Conservation (phyloP, 2,797 vertebrate species). For the Harpagifer antarcticus region DNA sequence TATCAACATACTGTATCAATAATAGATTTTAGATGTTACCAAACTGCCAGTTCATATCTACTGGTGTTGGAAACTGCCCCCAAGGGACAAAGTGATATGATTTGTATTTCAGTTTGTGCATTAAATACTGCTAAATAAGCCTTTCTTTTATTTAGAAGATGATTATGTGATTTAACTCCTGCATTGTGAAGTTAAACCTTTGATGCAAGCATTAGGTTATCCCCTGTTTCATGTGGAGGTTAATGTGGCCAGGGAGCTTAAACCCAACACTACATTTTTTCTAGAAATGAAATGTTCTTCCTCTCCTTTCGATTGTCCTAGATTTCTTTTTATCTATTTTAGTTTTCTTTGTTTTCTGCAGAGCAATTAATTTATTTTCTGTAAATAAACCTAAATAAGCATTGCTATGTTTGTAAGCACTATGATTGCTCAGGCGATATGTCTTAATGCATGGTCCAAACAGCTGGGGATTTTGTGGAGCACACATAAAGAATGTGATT, state of each 20-base stretch:
- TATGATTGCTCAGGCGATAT: slow-evolving; percentile 42
- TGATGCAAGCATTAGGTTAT: slow-evolving; percentile 3
- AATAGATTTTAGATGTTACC: background rate
- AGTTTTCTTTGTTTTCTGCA: slow-evolving; percentile 23
- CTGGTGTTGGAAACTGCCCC: no score
- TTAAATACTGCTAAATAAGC: background rate
- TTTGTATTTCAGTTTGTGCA: no score
- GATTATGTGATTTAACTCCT: slow-evolving; percentile 7
- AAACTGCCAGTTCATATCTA: background rate
- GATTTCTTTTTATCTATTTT: slow-evolving; percentile 9
- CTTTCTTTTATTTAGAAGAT: background rate
- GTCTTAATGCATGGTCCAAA: slow-evolving; percentile 36
- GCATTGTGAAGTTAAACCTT: background rate
- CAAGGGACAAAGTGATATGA: no score
- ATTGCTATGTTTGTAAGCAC: slow-evolving; percentile 44
- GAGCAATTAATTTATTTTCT: slow-evolving; percentile 38
- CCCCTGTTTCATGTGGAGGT: slow-evolving; percentile 11
- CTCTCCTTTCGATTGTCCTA: slow-evolving; percentile 25
- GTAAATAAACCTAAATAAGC: slow-evolving; percentile 50
- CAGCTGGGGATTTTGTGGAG: slow-evolving; percentile 53
- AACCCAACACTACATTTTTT: background rate
- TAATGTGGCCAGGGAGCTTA: slow-evolving; percentile 2
- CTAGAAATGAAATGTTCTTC: no score
- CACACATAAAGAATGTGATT: slow-evolving; percentile 70
- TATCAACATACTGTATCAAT: no score